Evolutionary conservation across 2,113 vertebrate species (phyloP).

Genomic region (Scophthalmus maximus): DNA sequence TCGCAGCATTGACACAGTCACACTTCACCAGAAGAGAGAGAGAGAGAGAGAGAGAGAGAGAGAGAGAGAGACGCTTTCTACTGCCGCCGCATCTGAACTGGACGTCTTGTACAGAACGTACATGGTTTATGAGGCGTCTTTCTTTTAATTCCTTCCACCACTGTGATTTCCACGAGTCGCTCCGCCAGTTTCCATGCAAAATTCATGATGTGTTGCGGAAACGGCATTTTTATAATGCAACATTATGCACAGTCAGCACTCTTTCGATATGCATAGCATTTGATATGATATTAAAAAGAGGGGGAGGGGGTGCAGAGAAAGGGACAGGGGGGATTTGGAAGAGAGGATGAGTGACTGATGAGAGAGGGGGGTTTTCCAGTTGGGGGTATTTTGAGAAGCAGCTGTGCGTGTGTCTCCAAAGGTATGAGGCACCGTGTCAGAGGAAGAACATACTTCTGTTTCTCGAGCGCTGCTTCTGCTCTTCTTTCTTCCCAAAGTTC

Average conservation of each 20-base stretch:
- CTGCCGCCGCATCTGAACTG: not conserved
- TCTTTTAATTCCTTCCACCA: conserved; percentile 8
- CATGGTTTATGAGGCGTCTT: not conserved
- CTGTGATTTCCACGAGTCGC: conserved; percentile 3
- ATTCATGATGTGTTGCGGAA: conserved; percentile 24
- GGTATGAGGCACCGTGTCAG: conserved; percentile 60
- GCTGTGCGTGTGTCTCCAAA: conserved; percentile 70
- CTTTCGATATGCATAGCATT: conserved; percentile 10
- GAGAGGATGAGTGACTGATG: conserved; percentile 34
- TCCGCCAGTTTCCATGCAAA: conserved; percentile 48
- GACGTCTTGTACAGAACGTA: conserved; percentile 3
- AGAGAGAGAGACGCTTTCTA: conserved; percentile 13
- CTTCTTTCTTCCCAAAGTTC: not conserved
- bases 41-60: conserved; percentile 14
- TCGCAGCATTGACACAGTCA: conserved; percentile 3
- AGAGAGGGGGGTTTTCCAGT: conserved; percentile 68
- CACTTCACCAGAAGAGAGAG: not conserved
- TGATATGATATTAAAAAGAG: not conserved
- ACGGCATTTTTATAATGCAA: conserved; percentile 10
- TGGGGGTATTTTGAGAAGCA: conserved; percentile 81
- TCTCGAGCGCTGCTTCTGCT: conserved; percentile 35
- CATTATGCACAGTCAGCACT: conserved; percentile 37
- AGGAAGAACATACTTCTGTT: conserved; percentile 48
- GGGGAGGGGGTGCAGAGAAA: not conserved
- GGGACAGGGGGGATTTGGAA: conserved; percentile 7